Percentiles rank a stretch among this genome's conserved stretches.
Evolutionary conservation across 2,888 invertebrate species (phyloP).

Genomic region (Orthosia cruda): DNA sequence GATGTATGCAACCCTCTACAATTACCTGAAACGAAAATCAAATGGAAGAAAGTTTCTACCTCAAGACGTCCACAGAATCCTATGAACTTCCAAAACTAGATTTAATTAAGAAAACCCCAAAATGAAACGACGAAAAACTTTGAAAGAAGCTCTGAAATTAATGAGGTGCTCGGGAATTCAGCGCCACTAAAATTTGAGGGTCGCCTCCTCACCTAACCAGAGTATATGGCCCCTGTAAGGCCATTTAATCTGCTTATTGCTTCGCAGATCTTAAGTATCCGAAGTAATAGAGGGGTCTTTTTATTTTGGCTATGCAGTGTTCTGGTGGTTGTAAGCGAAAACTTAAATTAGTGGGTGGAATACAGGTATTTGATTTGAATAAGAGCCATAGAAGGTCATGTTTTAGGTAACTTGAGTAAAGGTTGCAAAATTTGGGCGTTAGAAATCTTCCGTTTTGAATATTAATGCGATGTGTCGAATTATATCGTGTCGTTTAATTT

Average conservation of each 20-base stretch:
- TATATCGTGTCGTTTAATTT: neutral
- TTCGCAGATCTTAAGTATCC: conserved; percentile 40
- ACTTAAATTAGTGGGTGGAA: conserved; percentile 73
- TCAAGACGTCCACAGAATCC: conserved; percentile 22
- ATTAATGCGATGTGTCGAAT: neutral
- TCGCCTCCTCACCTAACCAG: conserved; percentile 59
- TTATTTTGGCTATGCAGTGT: conserved; percentile 49
- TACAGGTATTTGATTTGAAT: conserved; percentile 52
- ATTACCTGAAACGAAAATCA: conserved; percentile 1
- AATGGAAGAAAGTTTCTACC: conserved; percentile 26
- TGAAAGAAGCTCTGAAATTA: conserved; percentile 78
- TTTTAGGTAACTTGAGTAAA: conserved; percentile 22
- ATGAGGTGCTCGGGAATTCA: conserved; percentile 78
- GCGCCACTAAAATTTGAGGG: conserved; percentile 72
- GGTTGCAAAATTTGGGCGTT: conserved; percentile 9
- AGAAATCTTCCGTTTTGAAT: neutral
- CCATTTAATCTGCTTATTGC: conserved; percentile 51
- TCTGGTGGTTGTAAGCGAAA: conserved; percentile 62
- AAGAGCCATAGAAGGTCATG: conserved; percentile 37
- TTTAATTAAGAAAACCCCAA: conserved; percentile 74
- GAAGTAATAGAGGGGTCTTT: conserved; percentile 51
- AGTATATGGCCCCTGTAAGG: conserved; percentile 42
- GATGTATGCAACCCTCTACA: neutral
- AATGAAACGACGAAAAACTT: conserved; percentile 70
- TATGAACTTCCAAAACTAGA: conserved; percentile 67